phyloP scores from a whole-genome alignment of 2,113 vertebrate species.

The Aegotheles bennettii region DNA sequence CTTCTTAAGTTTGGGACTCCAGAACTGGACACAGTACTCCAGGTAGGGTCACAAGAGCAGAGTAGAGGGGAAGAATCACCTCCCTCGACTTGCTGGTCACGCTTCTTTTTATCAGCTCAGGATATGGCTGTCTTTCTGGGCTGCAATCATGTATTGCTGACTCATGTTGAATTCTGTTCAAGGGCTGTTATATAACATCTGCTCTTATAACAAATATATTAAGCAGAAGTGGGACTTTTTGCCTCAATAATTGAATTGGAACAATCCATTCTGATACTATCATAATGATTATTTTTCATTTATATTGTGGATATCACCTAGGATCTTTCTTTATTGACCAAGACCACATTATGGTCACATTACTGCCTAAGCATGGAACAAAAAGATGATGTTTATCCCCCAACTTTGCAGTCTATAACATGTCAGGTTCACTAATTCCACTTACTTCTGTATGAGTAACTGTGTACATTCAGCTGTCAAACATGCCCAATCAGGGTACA shows the following conservation, averaged over 20 bases:
- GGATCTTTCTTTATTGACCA: background rate
- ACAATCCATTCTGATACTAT: background rate
- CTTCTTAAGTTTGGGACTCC: too few relatives aligned
- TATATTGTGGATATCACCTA: background rate
- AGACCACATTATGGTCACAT: background rate
- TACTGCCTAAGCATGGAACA: background rate
- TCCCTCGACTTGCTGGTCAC: too few relatives aligned
- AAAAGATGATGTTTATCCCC: background rate
- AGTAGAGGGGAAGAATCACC: too few relatives aligned
- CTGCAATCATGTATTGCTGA: too few relatives aligned
- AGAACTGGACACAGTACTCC: too few relatives aligned
- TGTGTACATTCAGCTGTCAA: background rate
- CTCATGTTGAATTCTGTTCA: background rate
- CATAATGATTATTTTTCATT: background rate
- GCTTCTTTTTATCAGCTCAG: too few relatives aligned
- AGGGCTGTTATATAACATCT: background rate
- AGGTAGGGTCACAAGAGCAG: too few relatives aligned
- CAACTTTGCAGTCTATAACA: background rate
- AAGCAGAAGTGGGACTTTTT: background rate
- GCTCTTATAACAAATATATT: background rate
- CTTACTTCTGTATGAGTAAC: fast-evolving
- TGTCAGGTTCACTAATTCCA: background rate
- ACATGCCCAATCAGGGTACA: too few relatives aligned
- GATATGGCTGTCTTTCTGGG: too few relatives aligned
- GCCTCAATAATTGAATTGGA: background rate